Evolutionary conservation across 2,797 vertebrate genomes (phyloP), one percentile per base, ranked within the genome.

Genomic region (Sparidentex hasta): DNA sequence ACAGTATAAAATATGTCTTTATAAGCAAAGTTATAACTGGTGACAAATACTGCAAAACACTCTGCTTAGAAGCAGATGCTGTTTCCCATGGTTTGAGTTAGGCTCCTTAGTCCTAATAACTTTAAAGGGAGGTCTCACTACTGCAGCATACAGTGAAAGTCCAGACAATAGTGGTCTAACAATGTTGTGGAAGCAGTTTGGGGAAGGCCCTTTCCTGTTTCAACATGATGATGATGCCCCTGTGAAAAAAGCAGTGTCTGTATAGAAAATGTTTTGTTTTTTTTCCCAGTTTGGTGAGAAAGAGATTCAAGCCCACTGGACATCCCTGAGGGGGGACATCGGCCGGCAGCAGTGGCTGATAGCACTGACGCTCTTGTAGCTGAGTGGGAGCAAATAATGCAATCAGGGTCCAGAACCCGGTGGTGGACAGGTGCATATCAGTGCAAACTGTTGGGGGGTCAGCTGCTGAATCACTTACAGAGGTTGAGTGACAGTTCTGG

Each of bases 181-280:
- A 51, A 5, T 64, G 57, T 68, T 66, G 72, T 56, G 54, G 63
- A 65, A 56, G 58, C 43, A 63, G 50, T 57, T 47, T 59, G 58
- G 73, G 55, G n/a, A 74, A 65, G 58, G 59, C 20, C 33, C 47
- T 67, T 70, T 81, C 81, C 52, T 81, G 73, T 80, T 64, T 17
- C 33, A 65, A 74, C 75, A 61, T 11, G 7, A 38, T 17, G 33
- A 81, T 65, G 59, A 59, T 29, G 20, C 17, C 59, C 55, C 46
- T 21, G 18, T 48, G 38, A 54, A 50, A 66, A 70, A 50, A 86
- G 41, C 13, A 25, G 38, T 33, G 38, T 23, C 43, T 17, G 33
- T 18, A 21, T 72, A 65, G 16, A 64, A 46, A 61, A 8, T 11
- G 2, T 25, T 48, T 62, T 8, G n/a, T n/a, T 25, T 48, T 62